Evolutionary conservation across 23 tunicate genomes (phyloP), one percentile per base, ranked within the genome.

Genomic region (Trididemnum clinides): DNA sequence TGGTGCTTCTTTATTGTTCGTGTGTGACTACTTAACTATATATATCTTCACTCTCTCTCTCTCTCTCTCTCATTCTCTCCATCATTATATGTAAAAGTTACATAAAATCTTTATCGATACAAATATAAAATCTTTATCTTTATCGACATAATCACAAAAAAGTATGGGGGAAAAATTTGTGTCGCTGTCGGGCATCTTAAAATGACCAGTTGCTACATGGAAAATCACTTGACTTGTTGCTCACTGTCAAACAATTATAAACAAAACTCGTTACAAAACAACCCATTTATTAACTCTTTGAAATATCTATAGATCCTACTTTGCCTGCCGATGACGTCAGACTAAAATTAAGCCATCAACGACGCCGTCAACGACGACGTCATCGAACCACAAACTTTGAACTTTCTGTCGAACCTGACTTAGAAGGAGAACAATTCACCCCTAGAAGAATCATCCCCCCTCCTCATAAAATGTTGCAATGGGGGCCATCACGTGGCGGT

Each of bases 381-480:
- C 18, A 73, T 73, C 80, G 57, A 19, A 20, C 6, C 5, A 21
- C 70, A 23, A 20, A 35, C 18, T 7, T 7, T 36, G 15, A 23
- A 2, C 19, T 36, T 37, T 7, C 15, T 18, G 15, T 26, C 10
- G 57, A 38, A 73, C 25, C 6, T n/a, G 33, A 26, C 23, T 23
- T 25, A 33, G 57, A 36, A 19, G 38, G 21, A 34, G 51, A 28
- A 33, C 7, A 0, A 22, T 0, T n/a, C 28, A 1, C 59, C n/a
- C 57, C 58, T 4, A 33, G 57, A 64, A 44, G 50, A 15, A 59
- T 39, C 23, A 38, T 82, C 64, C 86, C 74, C 10, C 84, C 84
- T 1, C 86, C 86, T 1, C 86, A 82, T 64, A 62, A 82, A 64
- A 65, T 82, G 71, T 39, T 82, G 75, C 71, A n/a, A 30, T 51